A percentile compares a stretch with the other conserved stretches of the same genome.
phyloP scores from a whole-genome alignment of 2,888 invertebrate genomes.

The Caenorhabditis doughertyi region DNA sequence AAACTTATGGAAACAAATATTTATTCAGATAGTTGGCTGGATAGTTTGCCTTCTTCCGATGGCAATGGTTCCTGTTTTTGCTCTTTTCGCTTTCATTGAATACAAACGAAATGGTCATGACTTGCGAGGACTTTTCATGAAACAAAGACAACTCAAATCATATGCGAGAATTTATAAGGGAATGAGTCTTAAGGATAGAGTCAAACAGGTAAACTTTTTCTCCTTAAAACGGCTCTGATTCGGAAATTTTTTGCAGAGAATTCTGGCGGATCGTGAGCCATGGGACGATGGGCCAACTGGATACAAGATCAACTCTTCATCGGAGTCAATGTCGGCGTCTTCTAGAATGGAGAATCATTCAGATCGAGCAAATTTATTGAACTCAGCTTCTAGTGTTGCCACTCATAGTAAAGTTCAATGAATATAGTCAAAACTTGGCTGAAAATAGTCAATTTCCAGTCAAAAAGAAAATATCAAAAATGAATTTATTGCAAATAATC shows the following conservation, averaged over 20 bases:
- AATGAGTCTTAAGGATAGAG: slow-evolving; percentile 32
- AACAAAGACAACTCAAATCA: slow-evolving; percentile 50
- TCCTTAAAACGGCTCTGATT: not conserved
- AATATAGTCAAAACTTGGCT: no score
- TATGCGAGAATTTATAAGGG: slow-evolving; percentile 32
- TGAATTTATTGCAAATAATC: slow-evolving; percentile 19
- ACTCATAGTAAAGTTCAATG: slow-evolving; percentile 33
- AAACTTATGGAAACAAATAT: not conserved
- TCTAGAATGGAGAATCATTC: not conserved
- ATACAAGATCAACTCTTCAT: slow-evolving; percentile 3
- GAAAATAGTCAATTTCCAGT: no score
- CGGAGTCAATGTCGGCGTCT: not conserved
- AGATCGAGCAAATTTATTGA: slow-evolving; percentile 2
- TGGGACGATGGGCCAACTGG: slow-evolving; percentile 47
- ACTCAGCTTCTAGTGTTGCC: not conserved
- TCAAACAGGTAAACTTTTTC: slow-evolving; percentile 12
- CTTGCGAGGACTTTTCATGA: slow-evolving; percentile 43
- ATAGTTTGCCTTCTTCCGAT: slow-evolving; percentile 44
- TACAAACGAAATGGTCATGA: slow-evolving; percentile 26
- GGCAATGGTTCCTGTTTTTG: slow-evolving; percentile 47
- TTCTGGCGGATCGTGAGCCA: slow-evolving; percentile 54
- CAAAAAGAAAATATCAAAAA: slow-evolving; percentile 3
- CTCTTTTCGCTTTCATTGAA: slow-evolving; percentile 19
- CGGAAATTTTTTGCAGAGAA: slow-evolving; percentile 25
- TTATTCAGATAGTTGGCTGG: slow-evolving; percentile 54